Percentiles rank a stretch among this genome's conserved stretches.
Conservation (phyloP, 2,888 invertebrate species). For the Mesochorus sp. region DNA sequence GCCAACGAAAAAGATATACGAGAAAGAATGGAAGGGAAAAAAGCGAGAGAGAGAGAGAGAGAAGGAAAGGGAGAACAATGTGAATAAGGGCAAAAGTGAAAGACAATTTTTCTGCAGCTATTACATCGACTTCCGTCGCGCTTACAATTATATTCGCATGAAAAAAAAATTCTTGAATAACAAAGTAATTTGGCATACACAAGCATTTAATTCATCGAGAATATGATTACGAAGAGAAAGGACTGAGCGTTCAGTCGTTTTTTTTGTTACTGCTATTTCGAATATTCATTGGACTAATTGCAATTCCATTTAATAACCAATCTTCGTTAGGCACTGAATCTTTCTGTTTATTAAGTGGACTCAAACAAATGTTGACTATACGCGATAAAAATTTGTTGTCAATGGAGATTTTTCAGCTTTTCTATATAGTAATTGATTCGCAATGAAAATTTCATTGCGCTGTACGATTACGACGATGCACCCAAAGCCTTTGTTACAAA, state of each 20-base stretch:
- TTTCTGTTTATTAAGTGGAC: too few species aligned
- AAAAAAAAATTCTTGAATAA: not conserved
- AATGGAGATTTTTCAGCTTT: conserved; percentile 9
- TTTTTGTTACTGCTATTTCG: too few species aligned
- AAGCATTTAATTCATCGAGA: too few species aligned
- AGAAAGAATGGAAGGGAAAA: too few species aligned
- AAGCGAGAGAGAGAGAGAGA: conserved; percentile 45
- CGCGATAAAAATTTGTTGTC: not conserved
- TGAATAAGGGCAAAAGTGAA: not conserved
- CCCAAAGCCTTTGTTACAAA: conserved; percentile 34
- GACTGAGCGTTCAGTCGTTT: too few species aligned
- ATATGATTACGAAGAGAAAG: too few species aligned
- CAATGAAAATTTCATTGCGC: conserved; percentile 31
- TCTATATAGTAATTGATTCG: conserved; percentile 20
- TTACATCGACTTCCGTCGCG: too few species aligned
- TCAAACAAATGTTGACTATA: not conserved
- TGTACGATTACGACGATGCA: conserved; percentile 23
- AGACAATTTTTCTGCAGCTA: not conserved
- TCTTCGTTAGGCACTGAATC: too few species aligned
- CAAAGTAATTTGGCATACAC: too few species aligned
- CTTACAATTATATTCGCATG: not conserved
- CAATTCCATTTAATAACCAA: too few species aligned
- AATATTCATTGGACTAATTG: too few species aligned
- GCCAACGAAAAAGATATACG: conserved; percentile 50
- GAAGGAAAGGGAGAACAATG: conserved; percentile 22